These are phyloP conservation scores for Odocoileus virginianus DNA, from an alignment of 2,113 vertebrate genomes.

Conservation along the genomic window DNA sequence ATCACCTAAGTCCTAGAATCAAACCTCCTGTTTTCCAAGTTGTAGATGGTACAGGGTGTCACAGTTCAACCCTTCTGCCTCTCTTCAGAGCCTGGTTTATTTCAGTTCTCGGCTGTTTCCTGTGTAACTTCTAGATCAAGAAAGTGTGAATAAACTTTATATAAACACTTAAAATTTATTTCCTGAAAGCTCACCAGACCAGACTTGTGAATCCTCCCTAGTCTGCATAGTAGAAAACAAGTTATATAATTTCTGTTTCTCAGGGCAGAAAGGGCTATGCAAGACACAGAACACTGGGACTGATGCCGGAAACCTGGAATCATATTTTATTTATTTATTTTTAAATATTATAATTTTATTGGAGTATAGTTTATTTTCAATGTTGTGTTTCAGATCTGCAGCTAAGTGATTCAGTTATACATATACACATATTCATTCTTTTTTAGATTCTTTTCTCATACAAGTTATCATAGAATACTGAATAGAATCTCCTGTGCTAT, in stretches of 20 bases:
- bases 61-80: background rate
- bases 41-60: background rate
- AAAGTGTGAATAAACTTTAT: constrained; percentile 66
- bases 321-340: constrained; percentile 40
- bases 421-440: background rate
- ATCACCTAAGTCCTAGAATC: background rate
- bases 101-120: constrained; percentile 27
- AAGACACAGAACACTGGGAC: constrained; percentile 34
- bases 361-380: background rate
- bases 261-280: constrained; percentile 26
- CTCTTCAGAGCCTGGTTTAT: background rate
- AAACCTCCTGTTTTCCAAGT: background rate
- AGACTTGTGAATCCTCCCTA: constrained; percentile 62
- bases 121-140: constrained; percentile 61
- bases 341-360: background rate
- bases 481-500: background rate
- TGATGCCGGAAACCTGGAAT: constrained; percentile 58
- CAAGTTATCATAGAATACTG: background rate
- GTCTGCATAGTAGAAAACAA: constrained; percentile 70
- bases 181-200: constrained; percentile 62
- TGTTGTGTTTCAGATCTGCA: background rate
- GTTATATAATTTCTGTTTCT: constrained; percentile 72
- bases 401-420: background rate
- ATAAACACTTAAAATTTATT: constrained; percentile 69
- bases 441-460: background rate